A percentile compares a stretch with the other conserved stretches of the same genome.
Conservation (phyloP, 2,797 vertebrate species). For the Gallirallus australis region DNA sequence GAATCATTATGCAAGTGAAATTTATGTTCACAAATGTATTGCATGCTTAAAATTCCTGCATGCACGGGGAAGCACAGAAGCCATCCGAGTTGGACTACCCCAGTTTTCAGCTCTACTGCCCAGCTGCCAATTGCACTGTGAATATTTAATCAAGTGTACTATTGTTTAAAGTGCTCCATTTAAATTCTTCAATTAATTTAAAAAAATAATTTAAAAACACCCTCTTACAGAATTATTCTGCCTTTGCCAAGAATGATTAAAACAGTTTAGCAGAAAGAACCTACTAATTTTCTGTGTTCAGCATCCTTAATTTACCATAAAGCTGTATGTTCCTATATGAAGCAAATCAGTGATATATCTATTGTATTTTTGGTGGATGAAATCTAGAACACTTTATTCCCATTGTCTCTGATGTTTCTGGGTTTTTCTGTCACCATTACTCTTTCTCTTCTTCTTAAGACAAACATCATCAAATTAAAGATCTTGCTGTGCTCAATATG, state of each 20-base stretch:
- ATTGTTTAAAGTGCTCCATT: conserved; percentile 7
- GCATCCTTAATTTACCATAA: not conserved
- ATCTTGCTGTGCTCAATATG: not conserved
- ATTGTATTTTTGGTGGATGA: not conserved
- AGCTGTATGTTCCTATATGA: not conserved
- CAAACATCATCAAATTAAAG: not conserved
- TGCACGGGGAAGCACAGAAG: not conserved
- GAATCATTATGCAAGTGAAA: not conserved
- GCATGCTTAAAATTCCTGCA: not conserved
- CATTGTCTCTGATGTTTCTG: not conserved
- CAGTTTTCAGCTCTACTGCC: not conserved
- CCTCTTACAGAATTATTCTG: not conserved
- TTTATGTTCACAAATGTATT: not conserved
- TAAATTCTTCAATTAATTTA: conserved; percentile 36
- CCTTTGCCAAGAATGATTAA: conserved; percentile 11
- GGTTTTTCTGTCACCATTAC: not conserved
- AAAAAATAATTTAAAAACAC: not conserved
- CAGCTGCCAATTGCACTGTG: not conserved
- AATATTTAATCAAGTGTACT: not conserved
- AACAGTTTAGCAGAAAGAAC: conserved; percentile 19
- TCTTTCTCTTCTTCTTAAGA: not conserved
- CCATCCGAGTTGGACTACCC: not conserved
- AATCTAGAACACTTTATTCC: not conserved
- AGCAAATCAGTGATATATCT: not conserved
- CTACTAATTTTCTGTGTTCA: not conserved